Evolutionary conservation across 2,888 invertebrate species (phyloP).

Genomic region (Ormyrus nitidulus): DNA sequence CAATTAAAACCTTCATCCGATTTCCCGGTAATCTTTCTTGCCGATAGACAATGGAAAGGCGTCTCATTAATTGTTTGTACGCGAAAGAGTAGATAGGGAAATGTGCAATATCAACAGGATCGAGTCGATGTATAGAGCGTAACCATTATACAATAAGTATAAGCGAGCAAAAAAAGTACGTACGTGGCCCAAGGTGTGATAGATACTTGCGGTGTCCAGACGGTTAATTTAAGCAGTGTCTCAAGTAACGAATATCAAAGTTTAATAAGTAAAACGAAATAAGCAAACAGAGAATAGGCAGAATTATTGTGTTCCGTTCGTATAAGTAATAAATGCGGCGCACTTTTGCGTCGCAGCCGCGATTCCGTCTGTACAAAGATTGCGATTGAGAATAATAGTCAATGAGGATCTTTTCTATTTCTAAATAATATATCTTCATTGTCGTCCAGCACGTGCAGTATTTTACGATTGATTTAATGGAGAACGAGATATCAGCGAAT

Average conservation of each 20-base stretch:
- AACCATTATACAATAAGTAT: neutral
- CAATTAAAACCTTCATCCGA: neutral
- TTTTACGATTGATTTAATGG: constrained; percentile 42
- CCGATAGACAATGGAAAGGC: neutral
- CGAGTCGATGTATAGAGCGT: constrained; percentile 32
- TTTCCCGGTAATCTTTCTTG: constrained; percentile 17
- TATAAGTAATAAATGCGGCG: constrained; percentile 3
- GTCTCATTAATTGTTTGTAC: constrained; percentile 37
- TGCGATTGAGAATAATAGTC: constrained; percentile 4
- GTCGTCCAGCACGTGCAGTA: constrained; percentile 44
- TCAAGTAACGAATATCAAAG: constrained; percentile 11
- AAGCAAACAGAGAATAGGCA: neutral
- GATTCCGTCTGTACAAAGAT: constrained; percentile 48
- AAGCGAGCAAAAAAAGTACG: constrained; percentile 13
- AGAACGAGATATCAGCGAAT: constrained; percentile 38
- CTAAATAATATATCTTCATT: constrained; percentile 19
- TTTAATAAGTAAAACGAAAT: neutral
- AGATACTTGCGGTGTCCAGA: constrained; percentile 6
- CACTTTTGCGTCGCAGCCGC: neutral
- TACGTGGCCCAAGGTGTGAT: constrained; percentile 14
- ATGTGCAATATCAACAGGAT: constrained; percentile 51
- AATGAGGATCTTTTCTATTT: constrained; percentile 30
- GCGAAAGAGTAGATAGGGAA: constrained; percentile 50
- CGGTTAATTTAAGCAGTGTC: constrained; percentile 1
- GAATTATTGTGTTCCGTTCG: constrained; percentile 9